Base-by-base conservation (phyloP, 2,113 vertebrate genomes). In the Sceloporus undulatus region DNA sequence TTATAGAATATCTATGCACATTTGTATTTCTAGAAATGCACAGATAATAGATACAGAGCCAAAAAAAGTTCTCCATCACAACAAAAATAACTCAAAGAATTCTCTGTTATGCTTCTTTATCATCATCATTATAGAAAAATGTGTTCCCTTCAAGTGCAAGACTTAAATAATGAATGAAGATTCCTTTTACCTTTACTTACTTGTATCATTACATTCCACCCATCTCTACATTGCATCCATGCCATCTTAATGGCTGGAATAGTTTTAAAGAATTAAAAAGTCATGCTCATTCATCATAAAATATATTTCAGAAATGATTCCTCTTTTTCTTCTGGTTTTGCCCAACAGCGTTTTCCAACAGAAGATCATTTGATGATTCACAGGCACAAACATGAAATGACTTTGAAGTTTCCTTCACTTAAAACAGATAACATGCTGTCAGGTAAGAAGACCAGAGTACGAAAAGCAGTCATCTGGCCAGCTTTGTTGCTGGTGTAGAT, bases 281-380 rank as follows among this genome's bases (percentile, higher is more conserved):
- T 93, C 93, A 85, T 93, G 76, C 90, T 52, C 54, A 80, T 90
- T 96, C 92, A 83, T 87, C 95, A 91, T 92, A 93, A 83, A 93
- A 83, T 94, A 75, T 94, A 92, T 93, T 94, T 91, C 83, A 92
- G 92, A 94, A 77, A 94, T 95, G 91, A 97, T 95, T 93, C 87
- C 79, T 84, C 95, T 7, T 38, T 95, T 92, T 54, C 89, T 85
- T 88, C 66, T 94, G 42, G 95, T 27, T 96, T 96, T 96, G 87
- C 95, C 93, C 91, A 92, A 95, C 97, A 99, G 99, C 98, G 98
- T 93, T 99, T 99, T 96, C 98, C 98, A 92, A 99, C 99, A 66
- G 99, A 99, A 95, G 99, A 99, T 97, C 99, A 99, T 96, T 97
- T 99, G 96, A 99, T 99, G 98, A 99, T 99, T 96, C 99, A 99